Evolutionary conservation across 1,140 invertebrate genomes (phyloP).

Genomic region (Drosophila lini): DNA sequence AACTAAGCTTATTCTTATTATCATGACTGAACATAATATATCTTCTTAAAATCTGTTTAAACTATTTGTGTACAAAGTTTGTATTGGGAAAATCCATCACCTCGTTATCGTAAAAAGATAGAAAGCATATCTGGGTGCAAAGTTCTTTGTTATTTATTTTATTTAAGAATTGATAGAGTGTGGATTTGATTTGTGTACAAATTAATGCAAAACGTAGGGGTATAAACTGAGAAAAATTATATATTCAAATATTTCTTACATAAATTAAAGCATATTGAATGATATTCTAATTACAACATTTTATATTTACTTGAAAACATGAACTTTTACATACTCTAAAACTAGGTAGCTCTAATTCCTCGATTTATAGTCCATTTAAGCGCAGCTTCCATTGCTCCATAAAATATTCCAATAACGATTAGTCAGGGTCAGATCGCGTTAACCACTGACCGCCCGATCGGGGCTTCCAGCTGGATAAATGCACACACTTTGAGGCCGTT

Average conservation of each 20-base stretch:
- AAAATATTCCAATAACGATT: conserved; percentile 2
- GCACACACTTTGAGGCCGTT: conserved; percentile 24
- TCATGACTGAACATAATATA: conserved; percentile 1
- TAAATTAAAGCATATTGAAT: background rate
- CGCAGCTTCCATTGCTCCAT: background rate
- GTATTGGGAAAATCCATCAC: background rate
- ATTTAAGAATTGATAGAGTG: conserved; percentile 8
- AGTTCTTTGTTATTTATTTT: conserved; percentile 5
- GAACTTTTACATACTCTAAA: background rate
- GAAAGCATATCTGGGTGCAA: conserved; percentile 3
- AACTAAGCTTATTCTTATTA: background rate
- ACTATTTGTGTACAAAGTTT: background rate
- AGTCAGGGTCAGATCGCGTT: conserved; percentile 34
- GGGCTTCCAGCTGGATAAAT: conserved; percentile 16
- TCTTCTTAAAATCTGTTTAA: background rate
- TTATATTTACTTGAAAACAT: background rate
- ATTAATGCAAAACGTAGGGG: background rate
- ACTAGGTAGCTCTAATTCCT: background rate
- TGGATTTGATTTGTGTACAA: background rate
- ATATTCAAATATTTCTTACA: background rate
- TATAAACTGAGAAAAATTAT: background rate
- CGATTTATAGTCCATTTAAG: background rate
- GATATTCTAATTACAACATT: no score
- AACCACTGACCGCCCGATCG: conserved; percentile 9
- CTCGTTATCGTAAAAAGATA: background rate